Evolutionary conservation across 2,797 vertebrate genomes (phyloP).

Genomic region (Malurus splendens): DNA sequence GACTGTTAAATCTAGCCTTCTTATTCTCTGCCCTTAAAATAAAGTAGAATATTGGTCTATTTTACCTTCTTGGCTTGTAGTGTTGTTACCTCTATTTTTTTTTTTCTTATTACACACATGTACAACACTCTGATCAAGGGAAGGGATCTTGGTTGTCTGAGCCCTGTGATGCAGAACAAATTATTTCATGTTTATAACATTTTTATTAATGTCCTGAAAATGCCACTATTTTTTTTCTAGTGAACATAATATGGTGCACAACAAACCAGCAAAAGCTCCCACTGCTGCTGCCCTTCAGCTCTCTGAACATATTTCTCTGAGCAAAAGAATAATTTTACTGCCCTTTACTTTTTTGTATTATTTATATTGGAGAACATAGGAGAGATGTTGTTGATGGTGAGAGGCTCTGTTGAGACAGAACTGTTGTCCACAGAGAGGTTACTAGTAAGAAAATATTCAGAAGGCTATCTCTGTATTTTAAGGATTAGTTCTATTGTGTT

Average conservation of each 20-base stretch:
- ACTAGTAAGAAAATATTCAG: not conserved
- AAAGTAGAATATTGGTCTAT: not conserved
- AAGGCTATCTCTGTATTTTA: not conserved
- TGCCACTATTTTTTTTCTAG: not conserved
- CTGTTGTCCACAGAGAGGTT: not conserved
- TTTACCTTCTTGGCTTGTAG: not conserved
- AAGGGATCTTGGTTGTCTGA: not conserved
- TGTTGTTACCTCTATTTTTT: not conserved
- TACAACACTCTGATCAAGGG: not conserved
- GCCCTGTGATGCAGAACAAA: not conserved
- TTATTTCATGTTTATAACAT: not conserved
- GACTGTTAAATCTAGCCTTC: not conserved
- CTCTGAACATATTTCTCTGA: not conserved
- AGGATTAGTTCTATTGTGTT: not conserved
- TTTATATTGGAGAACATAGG: not conserved
- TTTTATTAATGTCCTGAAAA: not conserved
- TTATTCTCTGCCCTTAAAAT: not conserved
- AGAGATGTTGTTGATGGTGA: not conserved
- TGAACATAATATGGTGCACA: not conserved
- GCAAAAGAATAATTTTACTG: not conserved
- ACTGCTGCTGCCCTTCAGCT: not conserved
- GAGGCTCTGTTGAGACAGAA: not conserved
- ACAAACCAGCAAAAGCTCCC: not conserved
- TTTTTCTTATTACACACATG: accelerated
- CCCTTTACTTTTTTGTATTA: not conserved